Base-by-base conservation (phyloP, 2,113 vertebrate genomes). In the Opisthocomus hoazin region DNA sequence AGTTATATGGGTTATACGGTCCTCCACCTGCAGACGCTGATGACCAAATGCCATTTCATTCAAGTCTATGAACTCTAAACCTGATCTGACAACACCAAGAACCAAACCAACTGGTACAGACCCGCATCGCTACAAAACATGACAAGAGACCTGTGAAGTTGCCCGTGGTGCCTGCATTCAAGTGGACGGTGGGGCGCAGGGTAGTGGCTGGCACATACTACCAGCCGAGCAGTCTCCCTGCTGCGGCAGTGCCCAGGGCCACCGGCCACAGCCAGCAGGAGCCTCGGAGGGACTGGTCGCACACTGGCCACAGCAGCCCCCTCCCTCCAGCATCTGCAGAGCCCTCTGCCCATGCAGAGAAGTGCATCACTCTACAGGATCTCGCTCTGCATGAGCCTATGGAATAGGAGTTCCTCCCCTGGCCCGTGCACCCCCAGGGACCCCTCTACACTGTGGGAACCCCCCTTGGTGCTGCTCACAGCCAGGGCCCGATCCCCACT, bases 311-410 rank as follows among this genome's bases (percentile, higher is more conserved):
- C 41, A 65, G 54, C 64, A 70, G 26, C 18, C 10, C 22, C 18
- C n/a, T 84, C 24, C 39, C 41, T 29, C n/a, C 1, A 2, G 57
- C 9, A 5, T 36, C 87, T 34, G 21, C 21, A 78, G 45, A 61
- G 41, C 54, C 21, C 45, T 39, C 46, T 68, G 57, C 61, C 34
- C 39, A 17, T 2, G 1, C 20, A 1, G 30, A 37, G 23, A 21
- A 6, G 12, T 58, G 56, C 5, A 2, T 17, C 0, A 0, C 34
- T 3, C 0, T 7, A 16, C 36, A 57, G 58, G 21, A 43, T 11
- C 24, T 56, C 1, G 1, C 12, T 39, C 36, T 64, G 34, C 37
- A 22, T 1, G 17, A 86, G 20, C 4, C 1, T 12, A 8, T 0
- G 0, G 16, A 36, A n/a, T 29, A 41, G 8, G 53, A 64, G 53